Evolutionary conservation across 2,797 vertebrate species (phyloP), one percentile per base, ranked within the genome.

Genomic region (Macrochelys suwanniensis): DNA sequence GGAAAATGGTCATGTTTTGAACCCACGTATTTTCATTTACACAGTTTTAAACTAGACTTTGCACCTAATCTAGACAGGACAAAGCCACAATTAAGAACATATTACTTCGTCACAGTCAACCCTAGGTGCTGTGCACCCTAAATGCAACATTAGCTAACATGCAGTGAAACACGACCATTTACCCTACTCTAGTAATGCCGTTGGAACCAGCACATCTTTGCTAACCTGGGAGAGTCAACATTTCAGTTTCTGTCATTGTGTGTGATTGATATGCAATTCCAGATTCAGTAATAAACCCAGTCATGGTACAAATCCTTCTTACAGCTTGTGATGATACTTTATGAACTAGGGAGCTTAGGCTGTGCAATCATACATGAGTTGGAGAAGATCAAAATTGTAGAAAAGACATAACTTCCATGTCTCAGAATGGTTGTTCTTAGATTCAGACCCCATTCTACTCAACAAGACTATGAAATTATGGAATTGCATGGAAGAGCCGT

Each of bases 1-100:
- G 3, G 53, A 83, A 92, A 90, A 95, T 84, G 82, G 45, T 95
- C 23, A 31, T 79, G 28, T 81, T 94, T 93, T 92, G 86, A 94
- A 85, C 10, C 65, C n/a, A 94, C 42, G 42, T 11, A 82, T 90
- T 84, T 54, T 87, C 88, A 68, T 57, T 76, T 86, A 71, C 19
- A 78, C 13, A 42, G 61, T 90, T 84, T 56, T 61, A 83, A 93
- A 51, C 8, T 15, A 80, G 65, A n/a, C 19, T 80, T 54, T 84
- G 65, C 87, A 78, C 94, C 89, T 89, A 56, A 74, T 47, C n/a
- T 79, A 42, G 47, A 50, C 37, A 82, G 79, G 57, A 76, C 57
- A 80, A 94, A 89, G 53, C 51, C 61, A 33, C 33, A n/a, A 81
- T 56, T 61, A 86, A 93, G 49, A 86, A 54, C n/a, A n/a, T n/a